These are phyloP conservation scores for Potamilus streckersoni DNA, from an alignment of 1,140 invertebrate species.

Conservation along the genomic window DNA sequence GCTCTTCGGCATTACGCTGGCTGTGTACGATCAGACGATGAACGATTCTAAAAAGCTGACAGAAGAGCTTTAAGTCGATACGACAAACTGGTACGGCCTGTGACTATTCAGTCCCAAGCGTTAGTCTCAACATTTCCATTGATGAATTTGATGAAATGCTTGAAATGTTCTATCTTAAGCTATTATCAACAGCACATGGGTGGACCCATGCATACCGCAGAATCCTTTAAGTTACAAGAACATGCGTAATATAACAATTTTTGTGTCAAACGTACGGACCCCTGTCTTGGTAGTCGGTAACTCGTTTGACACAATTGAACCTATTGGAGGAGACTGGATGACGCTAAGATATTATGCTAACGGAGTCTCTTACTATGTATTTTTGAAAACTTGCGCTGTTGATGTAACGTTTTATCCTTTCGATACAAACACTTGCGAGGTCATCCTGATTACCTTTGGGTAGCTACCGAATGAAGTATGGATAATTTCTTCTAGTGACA, in stretches of 20 bases:
- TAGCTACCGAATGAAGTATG: slow-evolving; percentile 60
- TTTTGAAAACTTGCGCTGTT: slow-evolving; percentile 84
- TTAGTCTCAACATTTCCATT: slow-evolving; percentile 25
- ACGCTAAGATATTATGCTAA: slow-evolving; percentile 4
- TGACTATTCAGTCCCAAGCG: slow-evolving; percentile 9
- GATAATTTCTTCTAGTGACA: slow-evolving; percentile 67
- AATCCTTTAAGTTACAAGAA: slow-evolving; percentile 20
- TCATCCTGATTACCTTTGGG: slow-evolving; percentile 59
- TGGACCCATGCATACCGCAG: slow-evolving; percentile 21
- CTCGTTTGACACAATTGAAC: slow-evolving; percentile 10
- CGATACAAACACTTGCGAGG: slow-evolving; percentile 76
- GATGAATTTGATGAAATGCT: slow-evolving; percentile 23
- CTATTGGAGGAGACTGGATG: slow-evolving; percentile 20
- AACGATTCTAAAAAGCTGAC: too few species aligned
- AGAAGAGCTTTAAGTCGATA: neutral
- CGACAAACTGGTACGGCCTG: slow-evolving; percentile 26
- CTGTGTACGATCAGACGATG: too few species aligned
- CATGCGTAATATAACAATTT: neutral
- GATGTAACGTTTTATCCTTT: slow-evolving; percentile 81
- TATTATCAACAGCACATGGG: slow-evolving; percentile 14
- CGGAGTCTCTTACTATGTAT: slow-evolving; percentile 15
- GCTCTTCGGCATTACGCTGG: too few species aligned
- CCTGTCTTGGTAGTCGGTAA: slow-evolving; percentile 25
- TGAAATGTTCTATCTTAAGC: slow-evolving; percentile 25
- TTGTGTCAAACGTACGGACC: slow-evolving; percentile 26